Evolutionary conservation across 2,888 invertebrate genomes (phyloP), one percentile per base, ranked within the genome.

Genomic region (Hypsopygia costalis): DNA sequence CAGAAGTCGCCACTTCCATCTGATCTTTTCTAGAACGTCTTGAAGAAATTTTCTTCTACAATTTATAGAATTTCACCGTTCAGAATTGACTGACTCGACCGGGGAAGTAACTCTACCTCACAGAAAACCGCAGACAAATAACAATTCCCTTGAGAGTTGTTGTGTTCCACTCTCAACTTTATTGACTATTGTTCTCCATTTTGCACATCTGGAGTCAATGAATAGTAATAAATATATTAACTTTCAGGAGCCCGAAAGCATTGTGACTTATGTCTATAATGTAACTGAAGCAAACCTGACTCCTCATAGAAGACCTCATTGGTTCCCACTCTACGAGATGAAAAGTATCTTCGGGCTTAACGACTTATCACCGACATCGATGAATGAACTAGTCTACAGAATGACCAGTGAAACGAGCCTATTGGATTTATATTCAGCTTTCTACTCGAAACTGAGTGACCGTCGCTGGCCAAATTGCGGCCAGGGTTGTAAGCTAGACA

Each of bases 251-350:
- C 91, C 95, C 0, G 63, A 90, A 22, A 92, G 94, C 60, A 92
- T 93, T 43, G 90, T 93, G 2, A 93, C 93, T 39, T 96, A 92
- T 85, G 92, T 91, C 8, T 93, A 94, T 66, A 94, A 97, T 71
- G 70, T 97, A 30, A 94, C 93, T 0, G 90, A 91, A 66, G 94
- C 96, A 0, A 95, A 95, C 67, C 63, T 89, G 7, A 76, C 83
- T 0, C 90, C 91, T 0, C 59, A 88, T 1, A 52, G 79, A 27
- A 72, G 82, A 8, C 95, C 96, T 0, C 78, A 81, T 6, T 96
- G 96, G 96, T 91, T 89, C 59, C 89, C 92, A 67, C 91, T 95
- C 12, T 96, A 96, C 67, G 91, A 92, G 9, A 93, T 96, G 55
- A 92, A 90, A 55, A 90, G 92, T 34, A 91, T 91, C 7, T 96